These are phyloP conservation scores for Allygus modestus DNA, from an alignment of 2,888 invertebrate genomes.

Conservation along the genomic window DNA sequence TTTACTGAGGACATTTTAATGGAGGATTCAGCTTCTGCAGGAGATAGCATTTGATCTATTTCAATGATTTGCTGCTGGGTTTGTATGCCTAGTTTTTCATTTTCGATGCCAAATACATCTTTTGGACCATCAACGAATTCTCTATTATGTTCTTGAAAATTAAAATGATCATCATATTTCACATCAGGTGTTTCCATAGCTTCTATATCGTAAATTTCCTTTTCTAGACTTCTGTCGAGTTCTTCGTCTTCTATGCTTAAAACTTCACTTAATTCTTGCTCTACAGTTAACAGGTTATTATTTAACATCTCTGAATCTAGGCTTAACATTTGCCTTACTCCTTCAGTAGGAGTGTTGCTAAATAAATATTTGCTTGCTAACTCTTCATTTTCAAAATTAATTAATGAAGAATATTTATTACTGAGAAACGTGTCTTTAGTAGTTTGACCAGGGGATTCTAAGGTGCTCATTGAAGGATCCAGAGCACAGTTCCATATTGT, in stretches of 20 bases:
- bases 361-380: neutral
- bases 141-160: neutral
- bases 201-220: constrained; percentile 24
- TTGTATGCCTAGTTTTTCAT: constrained; percentile 42
- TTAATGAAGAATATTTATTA: neutral
- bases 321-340: constrained; percentile 33
- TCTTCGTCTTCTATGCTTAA: constrained; percentile 52
- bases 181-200: constrained; percentile 18
- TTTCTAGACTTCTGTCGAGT: constrained; percentile 5
- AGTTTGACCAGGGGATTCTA: neutral
- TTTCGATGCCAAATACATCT: constrained; percentile 11
- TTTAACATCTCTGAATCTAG: constrained; percentile 41
- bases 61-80: constrained; percentile 36
- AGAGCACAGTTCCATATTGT: neutral
- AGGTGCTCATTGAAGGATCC: neutral
- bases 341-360: neutral
- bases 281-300: constrained; percentile 29
- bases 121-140: neutral
- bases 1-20: neutral
- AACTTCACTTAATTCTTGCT: constrained; percentile 49
- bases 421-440: neutral
- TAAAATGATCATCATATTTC: neutral
- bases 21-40: neutral
- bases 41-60: constrained; percentile 14
- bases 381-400: neutral